Conservation (phyloP, 2,888 invertebrate genomes). For the Drosophila rubida region DNA sequence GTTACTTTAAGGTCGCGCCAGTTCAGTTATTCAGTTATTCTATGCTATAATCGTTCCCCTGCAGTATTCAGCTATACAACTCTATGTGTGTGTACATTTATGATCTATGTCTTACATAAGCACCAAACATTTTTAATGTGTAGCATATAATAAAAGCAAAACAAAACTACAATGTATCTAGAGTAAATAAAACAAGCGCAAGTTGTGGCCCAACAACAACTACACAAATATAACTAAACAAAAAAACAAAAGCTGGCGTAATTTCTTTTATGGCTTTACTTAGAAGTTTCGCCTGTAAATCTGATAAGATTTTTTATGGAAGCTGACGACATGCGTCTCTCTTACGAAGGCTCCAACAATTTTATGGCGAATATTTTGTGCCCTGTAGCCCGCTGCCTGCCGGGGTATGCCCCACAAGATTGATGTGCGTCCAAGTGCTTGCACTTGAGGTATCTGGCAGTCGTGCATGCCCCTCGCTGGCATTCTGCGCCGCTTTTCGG, state of each 20-base stretch:
- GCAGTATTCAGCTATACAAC: constrained; percentile 55
- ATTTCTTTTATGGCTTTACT: constrained; percentile 75
- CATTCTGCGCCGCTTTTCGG: constrained; percentile 54
- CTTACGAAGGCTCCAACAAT: constrained; percentile 56
- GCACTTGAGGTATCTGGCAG: constrained; percentile 25
- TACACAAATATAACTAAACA: constrained; percentile 27
- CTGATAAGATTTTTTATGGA: constrained; percentile 77
- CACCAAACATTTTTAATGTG: constrained; percentile 79
- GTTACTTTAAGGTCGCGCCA: background rate
- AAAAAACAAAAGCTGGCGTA: constrained; percentile 44
- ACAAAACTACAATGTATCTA: constrained; percentile 57
- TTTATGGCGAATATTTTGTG: constrained; percentile 82
- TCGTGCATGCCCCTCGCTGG: background rate
- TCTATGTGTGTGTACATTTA: constrained; percentile 29
- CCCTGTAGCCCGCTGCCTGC: constrained; percentile 23
- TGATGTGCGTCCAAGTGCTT: no score
- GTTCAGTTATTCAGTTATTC: background rate
- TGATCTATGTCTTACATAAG: constrained; percentile 65
- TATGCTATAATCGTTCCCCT: constrained; percentile 23
- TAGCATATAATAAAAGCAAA: constrained; percentile 56
- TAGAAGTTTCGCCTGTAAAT: constrained; percentile 72
- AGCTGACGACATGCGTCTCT: constrained; percentile 70
- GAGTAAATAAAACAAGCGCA: constrained; percentile 68
- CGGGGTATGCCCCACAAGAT: background rate
- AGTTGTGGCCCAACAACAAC: constrained; percentile 43